Conservation (phyloP, 2,888 invertebrate genomes). For the Catocala sponsa region DNA sequence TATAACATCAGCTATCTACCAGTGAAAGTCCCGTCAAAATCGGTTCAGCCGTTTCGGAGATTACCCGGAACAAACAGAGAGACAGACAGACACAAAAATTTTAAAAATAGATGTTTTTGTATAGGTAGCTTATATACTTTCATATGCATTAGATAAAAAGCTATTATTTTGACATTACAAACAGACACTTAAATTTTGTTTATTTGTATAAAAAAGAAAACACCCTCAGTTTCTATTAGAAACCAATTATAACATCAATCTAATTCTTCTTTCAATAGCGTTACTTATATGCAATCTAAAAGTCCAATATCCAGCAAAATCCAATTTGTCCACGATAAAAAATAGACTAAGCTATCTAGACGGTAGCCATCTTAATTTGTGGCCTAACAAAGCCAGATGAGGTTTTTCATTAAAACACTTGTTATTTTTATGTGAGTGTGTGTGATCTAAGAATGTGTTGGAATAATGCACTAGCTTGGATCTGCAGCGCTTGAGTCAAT, state of each 20-base stretch:
- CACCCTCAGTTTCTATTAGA: no score
- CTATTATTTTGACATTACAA: no score
- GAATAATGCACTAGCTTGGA: constrained; percentile 21
- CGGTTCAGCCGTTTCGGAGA: no score
- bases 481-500: constrained; percentile 43
- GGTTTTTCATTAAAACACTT: constrained; percentile 40
- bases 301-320: constrained; percentile 20
- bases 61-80: no score
- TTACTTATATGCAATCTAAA: constrained; percentile 22
- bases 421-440: constrained; percentile 27
- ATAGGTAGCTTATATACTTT: no score
- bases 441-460: constrained; percentile 25
- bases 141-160: no score
- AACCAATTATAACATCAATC: background rate
- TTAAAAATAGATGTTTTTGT: no score
- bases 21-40: no score
- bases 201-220: no score
- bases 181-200: no score
- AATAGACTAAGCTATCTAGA: constrained; percentile 42
- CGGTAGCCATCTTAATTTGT: constrained; percentile 43
- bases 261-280: constrained; percentile 10
- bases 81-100: no score
- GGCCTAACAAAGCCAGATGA: constrained; percentile 43
- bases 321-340: constrained; percentile 42
- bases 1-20: no score